Conservation (phyloP, 2,888 invertebrate species). For the Strigamia maritima region DNA sequence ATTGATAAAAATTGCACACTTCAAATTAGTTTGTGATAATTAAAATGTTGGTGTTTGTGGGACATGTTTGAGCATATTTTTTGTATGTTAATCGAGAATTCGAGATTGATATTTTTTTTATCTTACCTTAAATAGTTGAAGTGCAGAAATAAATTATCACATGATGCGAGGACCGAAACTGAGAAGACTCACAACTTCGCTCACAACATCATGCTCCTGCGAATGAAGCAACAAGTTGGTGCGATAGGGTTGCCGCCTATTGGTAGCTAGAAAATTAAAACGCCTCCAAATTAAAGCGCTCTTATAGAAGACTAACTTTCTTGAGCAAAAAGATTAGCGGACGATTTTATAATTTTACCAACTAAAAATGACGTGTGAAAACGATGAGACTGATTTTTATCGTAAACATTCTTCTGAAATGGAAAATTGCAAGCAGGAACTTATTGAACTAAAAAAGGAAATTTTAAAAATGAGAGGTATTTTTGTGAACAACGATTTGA, state of each 20-base stretch:
- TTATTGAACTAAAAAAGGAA: neutral
- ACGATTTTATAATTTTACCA: neutral
- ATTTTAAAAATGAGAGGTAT: neutral
- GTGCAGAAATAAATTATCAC: neutral
- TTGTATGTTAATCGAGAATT: neutral
- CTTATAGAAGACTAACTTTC: neutral
- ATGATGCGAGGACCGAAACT: neutral
- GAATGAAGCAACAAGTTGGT: no score
- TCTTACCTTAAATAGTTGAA: neutral
- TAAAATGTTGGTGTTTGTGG: neutral
- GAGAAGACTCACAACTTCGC: neutral
- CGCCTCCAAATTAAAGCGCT: neutral
- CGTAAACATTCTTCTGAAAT: neutral
- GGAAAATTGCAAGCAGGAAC: neutral
- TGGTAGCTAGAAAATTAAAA: neutral
- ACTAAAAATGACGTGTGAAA: neutral
- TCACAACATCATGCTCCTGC: no score
- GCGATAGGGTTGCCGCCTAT: no score
- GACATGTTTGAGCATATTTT: neutral
- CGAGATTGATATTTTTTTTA: neutral
- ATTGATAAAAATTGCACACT: neutral
- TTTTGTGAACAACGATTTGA: neutral
- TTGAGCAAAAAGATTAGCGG: neutral
- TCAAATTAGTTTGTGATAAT: neutral
- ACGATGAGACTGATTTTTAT: neutral